These are phyloP conservation scores for Epistrophe eligans DNA, from an alignment of 2,888 invertebrate genomes.

Conservation along the genomic window DNA sequence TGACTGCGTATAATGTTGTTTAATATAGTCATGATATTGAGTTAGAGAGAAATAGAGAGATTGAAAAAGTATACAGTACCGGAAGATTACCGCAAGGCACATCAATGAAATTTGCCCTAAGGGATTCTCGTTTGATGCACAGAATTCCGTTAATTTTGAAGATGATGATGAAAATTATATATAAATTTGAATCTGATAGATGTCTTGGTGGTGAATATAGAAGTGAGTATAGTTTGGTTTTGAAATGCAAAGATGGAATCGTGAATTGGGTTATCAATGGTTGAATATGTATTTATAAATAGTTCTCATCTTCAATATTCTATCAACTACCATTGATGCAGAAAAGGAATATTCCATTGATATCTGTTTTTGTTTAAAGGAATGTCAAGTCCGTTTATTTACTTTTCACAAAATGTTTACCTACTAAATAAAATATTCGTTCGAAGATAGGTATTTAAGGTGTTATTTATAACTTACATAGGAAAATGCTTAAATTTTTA, in stretches of 20 bases:
- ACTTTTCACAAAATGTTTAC: no score
- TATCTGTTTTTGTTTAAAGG: no score
- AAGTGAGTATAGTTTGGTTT: not conserved
- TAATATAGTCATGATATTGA: conserved; percentile 21
- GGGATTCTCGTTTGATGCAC: conserved; percentile 45
- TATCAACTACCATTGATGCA: no score
- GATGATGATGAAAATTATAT: conserved; percentile 18
- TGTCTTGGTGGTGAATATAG: not conserved
- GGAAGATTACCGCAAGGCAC: conserved; percentile 39
- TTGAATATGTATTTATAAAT: no score
- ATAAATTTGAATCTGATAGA: not conserved
- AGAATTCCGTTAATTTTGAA: conserved; percentile 55
- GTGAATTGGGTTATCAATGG: not conserved
- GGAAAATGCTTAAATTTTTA: no score
- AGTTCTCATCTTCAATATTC: no score
- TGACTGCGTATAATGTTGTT: conserved; percentile 31
- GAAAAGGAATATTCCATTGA: no score
- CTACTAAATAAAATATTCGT: no score
- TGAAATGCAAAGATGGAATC: not conserved
- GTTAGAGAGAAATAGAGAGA: not conserved
- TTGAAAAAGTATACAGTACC: conserved; percentile 6
- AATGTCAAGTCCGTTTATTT: no score
- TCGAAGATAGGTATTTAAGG: no score
- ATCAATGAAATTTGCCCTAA: conserved; percentile 56
- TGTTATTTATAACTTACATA: no score